These are phyloP conservation scores for Geotrupes spiniger DNA, from an alignment of 2,888 invertebrate genomes.

Conservation along the genomic window DNA sequence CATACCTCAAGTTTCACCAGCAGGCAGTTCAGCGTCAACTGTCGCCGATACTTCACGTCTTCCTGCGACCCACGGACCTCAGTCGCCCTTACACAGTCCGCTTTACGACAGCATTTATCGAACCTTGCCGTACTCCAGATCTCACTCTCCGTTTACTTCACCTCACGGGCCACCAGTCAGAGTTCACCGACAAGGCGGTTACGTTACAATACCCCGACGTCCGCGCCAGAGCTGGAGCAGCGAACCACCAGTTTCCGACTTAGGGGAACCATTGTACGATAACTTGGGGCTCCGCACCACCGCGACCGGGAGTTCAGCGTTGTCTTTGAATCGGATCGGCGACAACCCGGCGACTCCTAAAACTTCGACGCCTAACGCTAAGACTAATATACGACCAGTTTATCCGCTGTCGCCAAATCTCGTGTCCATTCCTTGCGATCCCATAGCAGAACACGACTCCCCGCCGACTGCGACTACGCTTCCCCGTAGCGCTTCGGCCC, in stretches of 20 bases:
- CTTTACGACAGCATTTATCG: slow-evolving; percentile 70
- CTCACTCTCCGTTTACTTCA: slow-evolving; percentile 74
- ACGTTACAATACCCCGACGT: slow-evolving; percentile 82
- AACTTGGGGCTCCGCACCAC: slow-evolving; percentile 82
- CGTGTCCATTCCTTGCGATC: slow-evolving; percentile 48
- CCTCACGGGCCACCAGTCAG: slow-evolving; percentile 53
- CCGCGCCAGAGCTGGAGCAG: slow-evolving; percentile 80
- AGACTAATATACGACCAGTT: slow-evolving; percentile 54
- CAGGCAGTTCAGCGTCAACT: slow-evolving; percentile 79
- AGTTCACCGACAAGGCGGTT: slow-evolving; percentile 66
- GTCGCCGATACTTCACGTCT: slow-evolving; percentile 69
- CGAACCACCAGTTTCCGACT: slow-evolving; percentile 59
- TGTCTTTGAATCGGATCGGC: slow-evolving; percentile 73
- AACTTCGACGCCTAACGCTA: slow-evolving; percentile 50
- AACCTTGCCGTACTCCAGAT: slow-evolving; percentile 75
- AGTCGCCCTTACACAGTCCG: slow-evolving; percentile 60
- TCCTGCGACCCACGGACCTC: slow-evolving; percentile 51
- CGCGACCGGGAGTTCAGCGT: slow-evolving; percentile 78
- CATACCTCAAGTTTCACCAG: slow-evolving; percentile 67
- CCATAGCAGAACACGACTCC: slow-evolving; percentile 56
- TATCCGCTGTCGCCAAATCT: slow-evolving; percentile 54
- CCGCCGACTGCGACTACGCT: slow-evolving; percentile 51
- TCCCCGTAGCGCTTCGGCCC: slow-evolving; percentile 40
- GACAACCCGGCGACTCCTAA: slow-evolving; percentile 50
- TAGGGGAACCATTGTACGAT: slow-evolving; percentile 79